Conservation (phyloP, 2,797 vertebrate genomes). For the Nannoperca obscura region DNA sequence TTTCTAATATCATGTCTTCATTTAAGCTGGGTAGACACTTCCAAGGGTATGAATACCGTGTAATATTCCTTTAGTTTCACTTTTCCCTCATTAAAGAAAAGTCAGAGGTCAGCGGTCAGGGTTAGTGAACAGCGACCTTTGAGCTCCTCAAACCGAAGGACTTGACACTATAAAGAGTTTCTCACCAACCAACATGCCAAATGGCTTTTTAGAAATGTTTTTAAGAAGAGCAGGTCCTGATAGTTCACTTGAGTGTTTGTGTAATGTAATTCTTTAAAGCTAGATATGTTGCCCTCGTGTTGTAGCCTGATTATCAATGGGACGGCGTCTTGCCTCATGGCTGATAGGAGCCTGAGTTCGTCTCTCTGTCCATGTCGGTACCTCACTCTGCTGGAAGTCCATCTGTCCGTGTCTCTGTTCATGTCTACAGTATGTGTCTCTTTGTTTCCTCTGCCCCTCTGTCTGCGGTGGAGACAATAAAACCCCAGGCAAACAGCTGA, state of each 20-base stretch:
- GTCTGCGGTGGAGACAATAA: conserved; percentile 12
- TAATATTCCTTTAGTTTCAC: neutral
- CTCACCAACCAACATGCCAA: neutral
- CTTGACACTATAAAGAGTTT: neutral
- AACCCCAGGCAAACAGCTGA: conserved; percentile 51
- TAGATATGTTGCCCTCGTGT: neutral
- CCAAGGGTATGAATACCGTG: neutral
- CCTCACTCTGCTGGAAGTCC: too few relatives aligned
- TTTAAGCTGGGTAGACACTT: neutral
- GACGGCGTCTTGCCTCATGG: neutral
- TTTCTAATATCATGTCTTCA: neutral
- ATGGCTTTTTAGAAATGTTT: neutral
- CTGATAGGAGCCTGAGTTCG: neutral
- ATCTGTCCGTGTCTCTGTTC: neutral
- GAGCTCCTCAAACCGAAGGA: neutral
- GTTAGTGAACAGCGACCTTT: too few relatives aligned
- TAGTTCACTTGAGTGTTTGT: neutral
- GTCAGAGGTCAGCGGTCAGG: too few relatives aligned
- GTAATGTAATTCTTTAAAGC: neutral
- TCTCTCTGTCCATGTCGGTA: too few relatives aligned
- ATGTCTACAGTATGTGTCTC: neutral
- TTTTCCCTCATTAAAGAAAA: neutral
- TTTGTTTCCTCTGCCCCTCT: conserved; percentile 1
- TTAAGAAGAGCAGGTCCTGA: neutral
- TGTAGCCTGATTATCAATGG: neutral